Conservation (phyloP, 2,113 vertebrate genomes). For the Pitta sordida region DNA sequence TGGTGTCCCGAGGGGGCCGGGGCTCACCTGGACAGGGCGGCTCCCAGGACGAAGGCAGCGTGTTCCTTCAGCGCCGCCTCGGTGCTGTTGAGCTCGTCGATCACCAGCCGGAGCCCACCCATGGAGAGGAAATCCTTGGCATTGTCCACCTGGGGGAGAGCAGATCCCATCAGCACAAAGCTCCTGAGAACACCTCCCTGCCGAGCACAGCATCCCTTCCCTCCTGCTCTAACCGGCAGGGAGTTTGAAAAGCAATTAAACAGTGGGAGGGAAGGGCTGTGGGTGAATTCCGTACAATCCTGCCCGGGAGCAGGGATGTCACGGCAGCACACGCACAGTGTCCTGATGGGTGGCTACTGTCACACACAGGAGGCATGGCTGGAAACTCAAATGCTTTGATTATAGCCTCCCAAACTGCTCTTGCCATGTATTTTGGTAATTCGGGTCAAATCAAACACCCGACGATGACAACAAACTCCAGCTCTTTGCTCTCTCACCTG, state of each 20-base stretch:
- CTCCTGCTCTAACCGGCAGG: background rate
- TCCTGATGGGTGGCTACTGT: background rate
- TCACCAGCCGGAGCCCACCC: conserved; percentile 84
- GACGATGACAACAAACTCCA: background rate
- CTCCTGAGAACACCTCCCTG: background rate
- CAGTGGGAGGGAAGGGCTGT: accelerated
- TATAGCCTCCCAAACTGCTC: conserved; percentile 1
- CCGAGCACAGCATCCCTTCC: background rate
- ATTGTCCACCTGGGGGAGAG: conserved; percentile 88
- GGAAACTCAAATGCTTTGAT: background rate
- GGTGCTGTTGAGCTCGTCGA: conserved; percentile 83
- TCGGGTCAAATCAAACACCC: background rate
- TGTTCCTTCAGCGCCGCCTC: conserved; percentile 82
- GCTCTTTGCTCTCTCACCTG: background rate
- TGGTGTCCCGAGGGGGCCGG: background rate
- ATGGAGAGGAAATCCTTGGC: conserved; percentile 86
- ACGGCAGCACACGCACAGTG: background rate
- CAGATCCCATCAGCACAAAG: background rate
- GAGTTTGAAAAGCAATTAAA: background rate
- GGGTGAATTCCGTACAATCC: background rate
- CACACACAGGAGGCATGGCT: background rate
- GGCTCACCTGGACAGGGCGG: conserved; percentile 85
- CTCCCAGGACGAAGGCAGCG: conserved; percentile 89
- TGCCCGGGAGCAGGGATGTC: background rate
- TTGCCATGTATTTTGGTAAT: background rate